Conservation (phyloP, 1,140 invertebrate species). For the Brachionus rotundiformis region DNA sequence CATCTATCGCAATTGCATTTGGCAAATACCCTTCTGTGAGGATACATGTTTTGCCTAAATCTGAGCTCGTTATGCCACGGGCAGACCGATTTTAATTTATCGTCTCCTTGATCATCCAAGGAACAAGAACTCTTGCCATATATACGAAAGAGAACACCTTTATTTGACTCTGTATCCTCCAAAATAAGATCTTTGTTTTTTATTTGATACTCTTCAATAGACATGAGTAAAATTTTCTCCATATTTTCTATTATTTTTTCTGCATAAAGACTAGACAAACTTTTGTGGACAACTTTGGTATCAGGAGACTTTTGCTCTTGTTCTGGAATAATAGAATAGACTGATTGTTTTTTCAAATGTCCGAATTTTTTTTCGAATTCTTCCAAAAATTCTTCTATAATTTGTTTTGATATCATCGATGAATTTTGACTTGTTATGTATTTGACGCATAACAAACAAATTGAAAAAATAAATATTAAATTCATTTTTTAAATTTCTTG, state of each 20-base stretch:
- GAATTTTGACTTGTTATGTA: background rate
- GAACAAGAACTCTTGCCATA: background rate
- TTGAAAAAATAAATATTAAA: background rate
- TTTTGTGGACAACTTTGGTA: background rate
- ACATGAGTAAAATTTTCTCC: background rate
- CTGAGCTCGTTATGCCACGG: conserved; percentile 38
- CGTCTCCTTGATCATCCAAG: background rate
- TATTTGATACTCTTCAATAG: background rate
- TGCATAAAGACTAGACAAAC: background rate
- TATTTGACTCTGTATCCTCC: background rate
- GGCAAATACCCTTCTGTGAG: background rate
- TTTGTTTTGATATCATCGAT: background rate
- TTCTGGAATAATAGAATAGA: background rate
- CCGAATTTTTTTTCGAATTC: conserved; percentile 8
- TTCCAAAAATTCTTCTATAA: background rate
- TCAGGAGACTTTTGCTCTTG: background rate
- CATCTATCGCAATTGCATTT: conserved; percentile 7
- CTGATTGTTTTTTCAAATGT: background rate
- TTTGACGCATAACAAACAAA: background rate
- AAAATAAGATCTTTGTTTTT: background rate
- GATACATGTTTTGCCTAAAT: conserved; percentile 39
- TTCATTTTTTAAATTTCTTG: background rate
- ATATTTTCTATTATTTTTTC: conserved; percentile 1
- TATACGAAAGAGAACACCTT: background rate
- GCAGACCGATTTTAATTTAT: background rate